These are phyloP conservation scores for Oithona nana DNA, from an alignment of 2,888 invertebrate species.

Conservation along the genomic window DNA sequence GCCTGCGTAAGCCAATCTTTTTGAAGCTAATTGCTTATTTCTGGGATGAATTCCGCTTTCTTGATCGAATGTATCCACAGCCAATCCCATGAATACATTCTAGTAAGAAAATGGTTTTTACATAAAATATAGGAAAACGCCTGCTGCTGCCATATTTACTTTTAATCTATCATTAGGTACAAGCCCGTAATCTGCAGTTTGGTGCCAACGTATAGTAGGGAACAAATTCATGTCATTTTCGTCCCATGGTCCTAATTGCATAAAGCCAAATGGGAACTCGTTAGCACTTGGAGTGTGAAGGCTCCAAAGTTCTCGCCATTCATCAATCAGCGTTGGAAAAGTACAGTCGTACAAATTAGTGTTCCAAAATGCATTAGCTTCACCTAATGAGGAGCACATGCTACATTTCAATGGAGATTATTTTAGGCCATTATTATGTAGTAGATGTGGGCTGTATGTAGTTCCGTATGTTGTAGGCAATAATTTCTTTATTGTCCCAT, in stretches of 20 bases:
- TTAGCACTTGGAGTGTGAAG: background rate
- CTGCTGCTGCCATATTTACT: background rate
- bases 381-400: no score
- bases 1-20: background rate
- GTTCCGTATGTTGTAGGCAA: no score
- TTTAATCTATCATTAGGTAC: background rate
- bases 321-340: conserved; percentile 7
- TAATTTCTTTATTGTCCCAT: no score
- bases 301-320: background rate
- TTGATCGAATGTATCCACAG: conserved; percentile 1
- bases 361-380: background rate
- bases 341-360: conserved; percentile 4
- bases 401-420: no score
- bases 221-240: background rate
- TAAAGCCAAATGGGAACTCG: conserved; percentile 6
- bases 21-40: background rate
- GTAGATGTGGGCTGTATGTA: no score
- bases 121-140: background rate
- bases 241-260: background rate
- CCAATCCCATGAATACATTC: conserved; percentile 3
- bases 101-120: background rate
- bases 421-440: no score
- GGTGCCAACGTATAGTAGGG: conserved; percentile 9
- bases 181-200: background rate
- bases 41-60: conserved; percentile 4